phyloP scores from a whole-genome alignment of 2,888 invertebrate species.

The Mythimna pallens region DNA sequence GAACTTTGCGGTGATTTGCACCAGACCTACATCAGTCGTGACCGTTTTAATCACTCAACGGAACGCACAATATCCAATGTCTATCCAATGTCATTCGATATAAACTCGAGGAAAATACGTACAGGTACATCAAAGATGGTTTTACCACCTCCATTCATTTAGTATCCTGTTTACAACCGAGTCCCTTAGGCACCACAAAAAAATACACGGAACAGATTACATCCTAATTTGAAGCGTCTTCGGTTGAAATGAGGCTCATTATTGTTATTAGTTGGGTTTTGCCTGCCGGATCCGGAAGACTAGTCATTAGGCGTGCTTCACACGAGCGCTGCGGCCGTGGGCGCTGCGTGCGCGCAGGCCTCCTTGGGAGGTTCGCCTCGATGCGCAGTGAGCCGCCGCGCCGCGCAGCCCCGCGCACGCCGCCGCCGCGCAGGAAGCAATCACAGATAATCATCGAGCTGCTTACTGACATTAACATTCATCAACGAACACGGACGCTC shows the following conservation, averaged over 20 bases:
- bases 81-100: slow-evolving; percentile 73
- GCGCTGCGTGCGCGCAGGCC: slow-evolving; percentile 56
- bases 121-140: slow-evolving; percentile 12
- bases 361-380: slow-evolving; percentile 62
- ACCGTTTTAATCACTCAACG: slow-evolving; percentile 75
- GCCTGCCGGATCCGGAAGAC: slow-evolving; percentile 66
- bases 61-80: slow-evolving; percentile 69
- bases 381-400: slow-evolving; percentile 60
- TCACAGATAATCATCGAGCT: slow-evolving; percentile 73
- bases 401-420: slow-evolving; percentile 6
- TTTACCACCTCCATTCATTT: slow-evolving; percentile 15
- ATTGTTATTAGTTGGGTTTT: slow-evolving; percentile 59
- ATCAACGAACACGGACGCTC: slow-evolving; percentile 66
- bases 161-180: slow-evolving; percentile 19
- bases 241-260: slow-evolving; percentile 46
- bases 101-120: slow-evolving; percentile 33
- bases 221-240: slow-evolving; percentile 45
- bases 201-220: slow-evolving; percentile 37
- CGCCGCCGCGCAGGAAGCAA: slow-evolving; percentile 74
- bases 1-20: slow-evolving; percentile 68
- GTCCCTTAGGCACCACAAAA: slow-evolving; percentile 8
- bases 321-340: slow-evolving; percentile 57
- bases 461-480: slow-evolving; percentile 71
- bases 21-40: slow-evolving; percentile 71
- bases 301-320: slow-evolving; percentile 57